phyloP scores from a whole-genome alignment of 1,140 invertebrate genomes.

The Hylaeus anthracinus region DNA sequence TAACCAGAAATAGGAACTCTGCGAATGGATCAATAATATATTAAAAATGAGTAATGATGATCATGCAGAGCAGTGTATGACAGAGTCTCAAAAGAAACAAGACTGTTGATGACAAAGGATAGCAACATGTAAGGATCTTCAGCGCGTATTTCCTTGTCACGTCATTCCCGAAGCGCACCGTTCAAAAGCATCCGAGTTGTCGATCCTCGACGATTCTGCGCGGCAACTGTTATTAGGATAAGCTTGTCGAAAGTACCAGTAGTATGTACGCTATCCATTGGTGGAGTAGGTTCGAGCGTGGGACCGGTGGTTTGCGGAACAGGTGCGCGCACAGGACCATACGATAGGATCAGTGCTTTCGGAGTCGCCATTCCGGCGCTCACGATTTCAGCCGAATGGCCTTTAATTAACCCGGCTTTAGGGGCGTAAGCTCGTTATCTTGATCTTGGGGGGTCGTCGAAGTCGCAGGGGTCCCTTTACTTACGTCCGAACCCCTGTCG shows the following conservation, averaged over 20 bases:
- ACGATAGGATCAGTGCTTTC: slow-evolving; percentile 43
- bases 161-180: too few species aligned
- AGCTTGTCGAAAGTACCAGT: background rate
- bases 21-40: too few species aligned
- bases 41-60: too few species aligned
- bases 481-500: slow-evolving; percentile 46
- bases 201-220: background rate
- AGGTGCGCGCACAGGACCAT: slow-evolving; percentile 16
- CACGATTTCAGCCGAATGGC: slow-evolving; percentile 62
- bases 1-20: too few species aligned
- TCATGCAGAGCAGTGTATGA: too few species aligned
- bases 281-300: background rate
- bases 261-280: too few species aligned
- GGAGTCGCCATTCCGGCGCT: slow-evolving; percentile 52
- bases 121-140: too few species aligned
- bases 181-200: background rate
- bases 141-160: too few species aligned
- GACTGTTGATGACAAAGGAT: too few species aligned
- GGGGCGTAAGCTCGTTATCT: slow-evolving; percentile 72
- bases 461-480: slow-evolving; percentile 45
- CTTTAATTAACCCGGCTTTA: slow-evolving; percentile 74
- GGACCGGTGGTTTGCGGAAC: background rate
- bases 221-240: background rate
- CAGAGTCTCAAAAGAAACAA: too few species aligned
- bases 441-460: slow-evolving; percentile 56